Base-by-base conservation (phyloP, 2,888 invertebrate species). In the Chorisops tibialis region DNA sequence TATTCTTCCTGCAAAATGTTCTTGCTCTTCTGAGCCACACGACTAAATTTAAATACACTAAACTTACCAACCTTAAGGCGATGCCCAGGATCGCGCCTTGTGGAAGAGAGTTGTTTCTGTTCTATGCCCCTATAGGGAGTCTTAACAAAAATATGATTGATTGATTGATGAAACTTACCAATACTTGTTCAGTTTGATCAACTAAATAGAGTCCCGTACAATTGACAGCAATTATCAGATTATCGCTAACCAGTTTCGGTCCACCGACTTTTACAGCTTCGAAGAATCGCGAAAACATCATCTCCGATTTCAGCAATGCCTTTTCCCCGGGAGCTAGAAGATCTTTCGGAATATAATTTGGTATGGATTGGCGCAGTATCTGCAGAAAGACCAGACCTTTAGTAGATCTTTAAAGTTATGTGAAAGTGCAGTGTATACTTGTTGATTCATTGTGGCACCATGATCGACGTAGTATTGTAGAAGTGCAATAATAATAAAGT, bases 161-260 rank as follows among this genome's bases (percentile, higher is more conserved):
- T n/a, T n/a, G n/a, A n/a, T n/a, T n/a, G n/a, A n/a, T n/a, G n/a
- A 47, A 9, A 12, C 16, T 50, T 59, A 66, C 66, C 47, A 96
- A 81, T 67, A 96, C 91, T 75, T 91, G 90, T 76, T 96, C 96
- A 69, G 90, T 86, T 75, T 95, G 92, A 77, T 96, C 95, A 0
- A 95, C 90, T 60, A 96, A 88, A 72, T 91, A 95, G 58, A 96
- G 85, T 2, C 96, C 96, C 0, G 91, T 91, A 86, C 94, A 94
- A 78, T 97, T 97, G 3, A 97, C 87, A 3, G 96, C 96, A 62
- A 97, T 87, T 59, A 97, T 92, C 18, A 95, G 84, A 69, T 93
- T 87, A 68, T 87, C 84, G 68, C 83, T 85, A 6, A 81, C 80
- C 6, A 88, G 80, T 24, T 82, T 80, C 0, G 87, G 86, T 0